These are phyloP conservation scores for Grus americana DNA, from an alignment of 2,113 vertebrate species.

Conservation along the genomic window DNA sequence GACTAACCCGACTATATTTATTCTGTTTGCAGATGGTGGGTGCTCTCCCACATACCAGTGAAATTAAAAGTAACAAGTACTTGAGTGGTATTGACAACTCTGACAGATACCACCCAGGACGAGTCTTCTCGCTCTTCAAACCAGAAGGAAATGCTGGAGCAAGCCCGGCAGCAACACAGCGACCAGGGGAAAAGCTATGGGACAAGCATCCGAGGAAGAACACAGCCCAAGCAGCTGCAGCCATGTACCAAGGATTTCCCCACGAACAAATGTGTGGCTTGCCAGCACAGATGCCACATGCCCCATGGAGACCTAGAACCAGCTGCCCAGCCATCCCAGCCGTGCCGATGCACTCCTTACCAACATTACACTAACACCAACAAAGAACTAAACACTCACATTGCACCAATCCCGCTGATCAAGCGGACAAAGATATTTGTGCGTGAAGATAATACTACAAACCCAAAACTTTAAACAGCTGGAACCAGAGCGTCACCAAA, in stretches of 20 bases:
- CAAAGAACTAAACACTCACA: not conserved
- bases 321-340: not conserved
- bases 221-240: not conserved
- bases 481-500: not conserved
- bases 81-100: not conserved
- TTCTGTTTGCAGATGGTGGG: not conserved
- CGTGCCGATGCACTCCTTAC: accelerated
- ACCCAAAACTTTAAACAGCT: not conserved
- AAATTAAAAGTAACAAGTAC: not conserved
- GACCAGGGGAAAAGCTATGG: accelerated
- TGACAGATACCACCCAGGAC: not conserved
- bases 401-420: not conserved
- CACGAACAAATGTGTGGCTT: accelerated
- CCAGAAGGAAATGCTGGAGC: accelerated
- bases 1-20: not conserved
- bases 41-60: not conserved
- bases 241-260: accelerated
- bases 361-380: not conserved
- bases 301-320: accelerated
- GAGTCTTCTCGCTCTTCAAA: not conserved
- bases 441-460: not conserved
- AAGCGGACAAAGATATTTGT: not conserved
- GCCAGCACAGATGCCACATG: not conserved
- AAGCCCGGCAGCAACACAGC: accelerated
- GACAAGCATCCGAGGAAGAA: accelerated